These are phyloP conservation scores for Metaphire vulgaris DNA, from an alignment of 1,140 invertebrate species.

Conservation along the genomic window DNA sequence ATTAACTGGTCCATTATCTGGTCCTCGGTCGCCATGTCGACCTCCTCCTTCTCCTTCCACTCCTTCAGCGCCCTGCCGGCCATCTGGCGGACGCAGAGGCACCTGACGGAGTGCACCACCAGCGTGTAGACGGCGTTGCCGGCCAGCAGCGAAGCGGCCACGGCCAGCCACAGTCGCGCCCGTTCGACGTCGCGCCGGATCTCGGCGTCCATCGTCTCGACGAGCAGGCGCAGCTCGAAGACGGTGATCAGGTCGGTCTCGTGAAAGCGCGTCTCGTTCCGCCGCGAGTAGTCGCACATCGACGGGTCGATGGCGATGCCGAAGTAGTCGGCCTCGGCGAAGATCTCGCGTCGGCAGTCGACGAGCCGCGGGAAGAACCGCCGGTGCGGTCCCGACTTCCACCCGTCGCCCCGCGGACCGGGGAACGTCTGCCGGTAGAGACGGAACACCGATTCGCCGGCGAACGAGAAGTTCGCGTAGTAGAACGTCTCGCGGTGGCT, in stretches of 20 bases:
- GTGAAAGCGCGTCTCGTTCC: slow-evolving; percentile 27
- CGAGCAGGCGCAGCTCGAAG: slow-evolving; percentile 7
- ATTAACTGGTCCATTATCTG: neutral
- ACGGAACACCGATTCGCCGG: slow-evolving; percentile 27
- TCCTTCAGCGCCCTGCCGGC: neutral
- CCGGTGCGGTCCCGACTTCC: slow-evolving; percentile 5
- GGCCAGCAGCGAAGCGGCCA: neutral
- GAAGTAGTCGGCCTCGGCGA: slow-evolving; percentile 24
- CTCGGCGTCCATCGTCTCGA: neutral
- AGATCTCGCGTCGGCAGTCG: slow-evolving; percentile 24
- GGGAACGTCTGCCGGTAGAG: slow-evolving; percentile 27
- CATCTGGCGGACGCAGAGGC: neutral
- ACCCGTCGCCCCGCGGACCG: neutral
- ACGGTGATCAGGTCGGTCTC: slow-evolving; percentile 19
- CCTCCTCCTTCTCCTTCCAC: neutral
- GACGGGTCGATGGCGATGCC: slow-evolving; percentile 26
- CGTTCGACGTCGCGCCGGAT: neutral
- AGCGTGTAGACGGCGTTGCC: neutral
- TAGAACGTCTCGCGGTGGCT: slow-evolving; percentile 26
- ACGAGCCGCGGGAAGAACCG: slow-evolving; percentile 28
- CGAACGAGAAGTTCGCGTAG: slow-evolving; percentile 31
- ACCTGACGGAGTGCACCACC: neutral
- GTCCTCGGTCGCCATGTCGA: neutral
- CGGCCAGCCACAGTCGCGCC: neutral
- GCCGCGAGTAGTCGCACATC: slow-evolving; percentile 25